Evolutionary conservation across 2,888 invertebrate genomes (phyloP).

Genomic region (Blastobasis adustella): DNA sequence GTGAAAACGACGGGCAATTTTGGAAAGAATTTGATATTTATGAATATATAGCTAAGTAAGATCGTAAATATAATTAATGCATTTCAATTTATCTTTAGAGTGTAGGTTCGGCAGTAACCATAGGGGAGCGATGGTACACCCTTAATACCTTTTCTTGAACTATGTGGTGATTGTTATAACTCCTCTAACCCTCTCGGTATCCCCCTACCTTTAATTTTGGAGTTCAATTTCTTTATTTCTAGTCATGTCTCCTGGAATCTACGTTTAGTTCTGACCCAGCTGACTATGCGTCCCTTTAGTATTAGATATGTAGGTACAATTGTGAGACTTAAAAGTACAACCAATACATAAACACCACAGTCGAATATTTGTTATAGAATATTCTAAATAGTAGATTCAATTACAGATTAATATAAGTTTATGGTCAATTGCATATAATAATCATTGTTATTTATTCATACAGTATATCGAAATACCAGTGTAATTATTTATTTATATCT

Average conservation of each 20-base stretch:
- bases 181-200: no score
- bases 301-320: conserved; percentile 25
- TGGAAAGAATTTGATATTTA: not conserved
- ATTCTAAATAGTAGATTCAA: conserved; percentile 25
- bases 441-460: conserved; percentile 26
- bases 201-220: no score
- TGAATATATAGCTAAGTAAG: conserved; percentile 9
- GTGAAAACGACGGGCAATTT: no score
- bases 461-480: conserved; percentile 11
- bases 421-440: conserved; percentile 49
- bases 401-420: conserved; percentile 13
- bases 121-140: conserved; percentile 12
- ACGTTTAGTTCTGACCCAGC: no score
- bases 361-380: conserved; percentile 66
- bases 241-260: no score
- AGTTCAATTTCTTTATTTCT: no score
- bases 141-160: no score
- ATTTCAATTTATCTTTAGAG: conserved; percentile 56
- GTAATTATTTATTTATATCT: no score
- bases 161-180: no score
- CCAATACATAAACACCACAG: conserved; percentile 41
- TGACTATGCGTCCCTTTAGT: conserved; percentile 17
- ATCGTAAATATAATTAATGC: conserved; percentile 45
- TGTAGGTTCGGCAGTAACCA: conserved; percentile 45
- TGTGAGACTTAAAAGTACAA: conserved; percentile 52